Conservation (phyloP, 1,140 invertebrate genomes). For the Yoshiicerus persimilis region DNA sequence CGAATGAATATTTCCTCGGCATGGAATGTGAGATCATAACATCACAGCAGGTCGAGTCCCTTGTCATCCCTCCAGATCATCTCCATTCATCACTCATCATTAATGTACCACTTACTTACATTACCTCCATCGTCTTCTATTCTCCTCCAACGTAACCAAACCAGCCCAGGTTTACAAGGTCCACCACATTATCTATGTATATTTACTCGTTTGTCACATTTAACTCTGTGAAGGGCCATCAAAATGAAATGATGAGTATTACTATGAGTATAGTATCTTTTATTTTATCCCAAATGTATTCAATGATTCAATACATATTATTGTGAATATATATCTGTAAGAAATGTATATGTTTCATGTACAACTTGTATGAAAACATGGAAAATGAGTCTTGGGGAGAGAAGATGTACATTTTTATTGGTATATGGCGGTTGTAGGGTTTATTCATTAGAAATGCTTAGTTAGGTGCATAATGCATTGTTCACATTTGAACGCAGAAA, state of each 20-base stretch:
- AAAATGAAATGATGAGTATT: slow-evolving; percentile 6
- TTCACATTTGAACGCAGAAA: neutral
- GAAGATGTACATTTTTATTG: no score
- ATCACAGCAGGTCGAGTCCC: slow-evolving; percentile 22
- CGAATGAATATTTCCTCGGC: slow-evolving; percentile 36
- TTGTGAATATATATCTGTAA: no score
- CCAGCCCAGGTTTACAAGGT: neutral
- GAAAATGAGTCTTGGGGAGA: no score
- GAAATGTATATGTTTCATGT: no score
- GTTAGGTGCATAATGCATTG: neutral
- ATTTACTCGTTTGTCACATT: slow-evolving; percentile 9
- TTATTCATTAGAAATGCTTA: neutral
- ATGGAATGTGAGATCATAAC: slow-evolving; percentile 29
- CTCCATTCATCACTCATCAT: slow-evolving; percentile 41
- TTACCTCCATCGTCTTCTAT: neutral
- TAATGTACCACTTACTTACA: slow-evolving; percentile 18
- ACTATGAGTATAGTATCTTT: neutral
- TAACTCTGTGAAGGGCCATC: neutral
- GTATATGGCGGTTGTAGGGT: neutral
- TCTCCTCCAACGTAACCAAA: no score
- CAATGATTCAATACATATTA: neutral
- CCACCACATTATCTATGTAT: neutral
- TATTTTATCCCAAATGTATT: neutral
- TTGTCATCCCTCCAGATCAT: slow-evolving; percentile 35
- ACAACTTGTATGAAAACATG: no score